Conservation (phyloP, 2,888 invertebrate genomes). For the Augiades crinisus region DNA sequence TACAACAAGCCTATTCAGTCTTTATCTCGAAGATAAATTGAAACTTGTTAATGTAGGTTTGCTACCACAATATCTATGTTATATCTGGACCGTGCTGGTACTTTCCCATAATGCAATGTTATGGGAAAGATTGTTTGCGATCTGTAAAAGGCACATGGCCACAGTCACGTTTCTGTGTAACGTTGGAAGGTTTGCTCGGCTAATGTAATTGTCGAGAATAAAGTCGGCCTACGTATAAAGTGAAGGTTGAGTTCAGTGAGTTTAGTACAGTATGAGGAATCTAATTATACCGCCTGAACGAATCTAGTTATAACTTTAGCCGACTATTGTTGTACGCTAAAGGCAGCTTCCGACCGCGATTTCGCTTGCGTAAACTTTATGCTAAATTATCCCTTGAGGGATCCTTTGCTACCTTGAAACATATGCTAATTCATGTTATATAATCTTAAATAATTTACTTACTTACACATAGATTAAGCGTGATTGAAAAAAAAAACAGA, state of each 20-base stretch:
- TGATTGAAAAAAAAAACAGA: no score
- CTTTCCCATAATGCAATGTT: conserved; percentile 21
- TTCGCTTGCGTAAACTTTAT: no score
- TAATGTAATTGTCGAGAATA: conserved; percentile 14
- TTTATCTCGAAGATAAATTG: conserved; percentile 9
- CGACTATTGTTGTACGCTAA: not conserved
- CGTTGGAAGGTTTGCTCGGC: conserved; percentile 6
- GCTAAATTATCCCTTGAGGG: no score
- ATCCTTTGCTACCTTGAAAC: no score
- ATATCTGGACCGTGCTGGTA: conserved; percentile 10
- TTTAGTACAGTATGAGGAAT: conserved; percentile 2
- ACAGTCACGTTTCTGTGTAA: conserved; percentile 11
- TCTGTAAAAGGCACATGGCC: conserved; percentile 15
- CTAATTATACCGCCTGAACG: not conserved
- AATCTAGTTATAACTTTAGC: no score
- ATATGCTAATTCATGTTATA: no score
- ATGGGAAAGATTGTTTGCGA: conserved; percentile 22
- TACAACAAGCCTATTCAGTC: not conserved
- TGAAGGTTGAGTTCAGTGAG: not conserved
- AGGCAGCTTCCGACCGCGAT: no score
- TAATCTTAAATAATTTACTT: no score
- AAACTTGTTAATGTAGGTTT: conserved; percentile 5
- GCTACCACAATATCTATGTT: conserved; percentile 1
- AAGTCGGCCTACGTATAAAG: conserved; percentile 8
- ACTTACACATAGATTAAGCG: no score